Evolutionary conservation across 2,888 invertebrate species (phyloP), one percentile per base, ranked within the genome.

Genomic region (Liodrosophila aerea): DNA sequence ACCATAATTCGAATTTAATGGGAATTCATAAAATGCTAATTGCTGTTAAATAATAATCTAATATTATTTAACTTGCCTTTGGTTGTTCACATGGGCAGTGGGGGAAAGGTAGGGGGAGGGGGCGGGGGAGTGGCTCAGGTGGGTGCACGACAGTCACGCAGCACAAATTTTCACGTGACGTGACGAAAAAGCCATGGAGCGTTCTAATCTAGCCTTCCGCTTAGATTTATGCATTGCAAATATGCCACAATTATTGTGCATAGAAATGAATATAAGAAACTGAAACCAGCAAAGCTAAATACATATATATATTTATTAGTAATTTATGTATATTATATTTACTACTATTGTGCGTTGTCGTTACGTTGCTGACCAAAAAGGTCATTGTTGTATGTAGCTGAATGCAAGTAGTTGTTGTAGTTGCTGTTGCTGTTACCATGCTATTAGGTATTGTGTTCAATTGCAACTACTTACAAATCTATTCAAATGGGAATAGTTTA

Each of bases 331-430:
- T 36, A 46, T 22, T 15, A 36, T 27, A 31, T 50, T n/a, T n/a
- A n/a, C n/a, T n/a, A n/a, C n/a, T 56, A 74, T 74, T 63, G 63
- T 74, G 80, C 76, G 64, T 73, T 69, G 73, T 76, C 68, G 73
- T 76, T 76, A 76, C 73, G 64, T 76, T 67, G 41, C 22, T 70
- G 68, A 83, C 76, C 64, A 68, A 80, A 85, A 85, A 80, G 84
- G 76, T 78, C 78, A 80, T 43, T 45, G 56, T 59, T 83, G 68
- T 45, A 57, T 85, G 34, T 50, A 37, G 53, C 46, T 58, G 16
- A 31, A n/a, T 16, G 29, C 8, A n/a, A n/a, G n/a, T n/a, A n/a
- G 11, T 50, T 18, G 31, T 22, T 13, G 33, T 49, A 9, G 59
- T 64, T 57, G 58, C 51, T 60, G 62, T 65, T 47, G 47, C 40